Conservation (phyloP, 2,888 invertebrate species). For the Tanytarsus gracilentus region DNA sequence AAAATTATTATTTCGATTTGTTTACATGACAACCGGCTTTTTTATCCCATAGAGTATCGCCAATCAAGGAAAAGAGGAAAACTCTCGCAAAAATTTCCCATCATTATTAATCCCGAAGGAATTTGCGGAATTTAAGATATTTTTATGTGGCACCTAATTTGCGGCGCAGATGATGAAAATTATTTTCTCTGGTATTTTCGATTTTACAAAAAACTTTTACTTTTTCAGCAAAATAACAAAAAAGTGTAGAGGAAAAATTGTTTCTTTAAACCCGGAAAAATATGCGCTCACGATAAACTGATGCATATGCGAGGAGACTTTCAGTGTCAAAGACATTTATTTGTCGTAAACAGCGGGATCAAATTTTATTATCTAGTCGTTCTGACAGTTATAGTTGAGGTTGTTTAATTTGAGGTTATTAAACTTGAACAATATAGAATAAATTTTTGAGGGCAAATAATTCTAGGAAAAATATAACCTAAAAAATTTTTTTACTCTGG, state of each 20-base stretch:
- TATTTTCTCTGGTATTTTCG: background rate
- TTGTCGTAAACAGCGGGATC: background rate
- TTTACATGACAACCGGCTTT: background rate
- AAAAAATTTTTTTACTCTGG: too few relatives aligned
- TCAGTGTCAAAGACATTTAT: conserved; percentile 1
- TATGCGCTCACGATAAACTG: background rate
- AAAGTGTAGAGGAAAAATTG: conserved; percentile 11
- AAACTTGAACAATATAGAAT: too few relatives aligned
- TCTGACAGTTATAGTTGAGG: background rate
- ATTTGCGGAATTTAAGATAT: conserved; percentile 1
- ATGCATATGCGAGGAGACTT: background rate
- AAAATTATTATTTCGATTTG: background rate
- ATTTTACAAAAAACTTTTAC: background rate
- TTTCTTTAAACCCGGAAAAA: background rate
- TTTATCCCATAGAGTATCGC: background rate
- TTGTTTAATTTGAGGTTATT: background rate
- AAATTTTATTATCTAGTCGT: background rate
- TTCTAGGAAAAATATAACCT: too few relatives aligned
- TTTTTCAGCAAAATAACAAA: too few relatives aligned
- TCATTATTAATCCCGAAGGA: background rate
- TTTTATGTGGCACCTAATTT: background rate
- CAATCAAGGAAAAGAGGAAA: background rate
- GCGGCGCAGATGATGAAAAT: conserved; percentile 6
- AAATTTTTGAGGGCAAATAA: too few relatives aligned
- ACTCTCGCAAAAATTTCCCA: conserved; percentile 5